Evolutionary conservation across 2,888 invertebrate species (phyloP), one percentile per base, ranked within the genome.

Genomic region (Philaethria dido): DNA sequence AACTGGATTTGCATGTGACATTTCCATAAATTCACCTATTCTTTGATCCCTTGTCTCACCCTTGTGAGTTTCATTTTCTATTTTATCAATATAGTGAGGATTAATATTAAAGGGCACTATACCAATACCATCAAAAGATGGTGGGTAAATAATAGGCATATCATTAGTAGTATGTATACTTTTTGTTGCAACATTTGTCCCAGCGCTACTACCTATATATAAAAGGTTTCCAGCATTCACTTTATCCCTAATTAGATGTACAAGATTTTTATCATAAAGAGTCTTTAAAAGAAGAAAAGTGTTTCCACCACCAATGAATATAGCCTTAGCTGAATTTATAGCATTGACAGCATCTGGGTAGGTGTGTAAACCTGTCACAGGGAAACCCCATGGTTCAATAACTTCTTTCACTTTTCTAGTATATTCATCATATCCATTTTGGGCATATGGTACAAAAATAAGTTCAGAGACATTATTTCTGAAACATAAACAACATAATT

Each of bases 121-220:
- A 44, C 93, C 92, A 54, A 97, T 89, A 0, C 95, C 97, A 71
- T 94, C 90, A 85, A 97, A 96, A 60, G 93, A 93, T 29, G 96
- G 96, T 47, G 97, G 97, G 82, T 94, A 95, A n/a, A 94, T 94
- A 66, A 97, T 96, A 3, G 97, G 97, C 97, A 97, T 97, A 81
- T 97, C 97, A 90, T 97, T 97, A 55, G 97, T 97, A 4, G 97
- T 97, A 77, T 95, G 93, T 75, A 97, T 97, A 73, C 95, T 96
- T 73, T 91, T 89, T 1, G 97, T 97, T 11, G 97, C 96, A 14
- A 97, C 96, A 92, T 97, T 97, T 14, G 96, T 96, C 52, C 97
- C 97, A 65, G 97, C 97, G 87, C 96, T 96, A 73, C 95, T 95
- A 16, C 97, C 97, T 69, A 97, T 95, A 76, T 97, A 97, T 2